Evolutionary conservation across 2,797 vertebrate species (phyloP), one percentile per base, ranked within the genome.

Genomic region (Acanthis flammea): DNA sequence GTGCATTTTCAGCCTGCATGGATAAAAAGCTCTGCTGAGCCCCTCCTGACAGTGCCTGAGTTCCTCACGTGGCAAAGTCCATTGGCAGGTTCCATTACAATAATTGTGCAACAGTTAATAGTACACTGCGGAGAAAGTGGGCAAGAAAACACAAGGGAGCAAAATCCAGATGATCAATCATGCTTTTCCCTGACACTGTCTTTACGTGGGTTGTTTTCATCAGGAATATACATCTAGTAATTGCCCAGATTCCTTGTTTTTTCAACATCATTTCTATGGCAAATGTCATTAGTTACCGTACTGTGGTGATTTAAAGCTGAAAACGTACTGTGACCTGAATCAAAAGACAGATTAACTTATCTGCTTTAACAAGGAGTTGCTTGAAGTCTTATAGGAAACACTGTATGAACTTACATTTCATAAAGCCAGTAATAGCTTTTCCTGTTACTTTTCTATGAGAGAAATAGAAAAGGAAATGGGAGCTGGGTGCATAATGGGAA

Each of bases 401-500:
- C 54, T 86, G 41, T 47, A 94, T 81, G 94, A 91, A 91, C 89
- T 91, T 94, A 81, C 21, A 81, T 94, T 96, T 95, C 83, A 92
- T 86, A 72, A 62, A 66, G 91, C 48, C 85, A 94, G 92, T 96
- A 96, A 96, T 96, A 94, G 88, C 95, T 96, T 94, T 96, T 95
- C 94, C 95, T 96, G 87, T 90, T 96, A 92, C 92, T 96, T 94
- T 96, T 94, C 82, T 91, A 67, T 79, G 86, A 86, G 90, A 94
- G 66, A 92, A 95, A 92, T 84, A 92, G 82, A 95, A 94, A 91
- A 88, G 89, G 89, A 91, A 94, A 86, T 86, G 70, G 70, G 66
- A 89, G 70, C 70, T 66, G n/a, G 47, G 62, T 81, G 73, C 41
- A 53, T 90, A 83, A 78, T 16, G 51, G 62, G 33, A 51, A 66